phyloP scores from a whole-genome alignment of 2,113 vertebrate species.

The Cottus gobio region DNA sequence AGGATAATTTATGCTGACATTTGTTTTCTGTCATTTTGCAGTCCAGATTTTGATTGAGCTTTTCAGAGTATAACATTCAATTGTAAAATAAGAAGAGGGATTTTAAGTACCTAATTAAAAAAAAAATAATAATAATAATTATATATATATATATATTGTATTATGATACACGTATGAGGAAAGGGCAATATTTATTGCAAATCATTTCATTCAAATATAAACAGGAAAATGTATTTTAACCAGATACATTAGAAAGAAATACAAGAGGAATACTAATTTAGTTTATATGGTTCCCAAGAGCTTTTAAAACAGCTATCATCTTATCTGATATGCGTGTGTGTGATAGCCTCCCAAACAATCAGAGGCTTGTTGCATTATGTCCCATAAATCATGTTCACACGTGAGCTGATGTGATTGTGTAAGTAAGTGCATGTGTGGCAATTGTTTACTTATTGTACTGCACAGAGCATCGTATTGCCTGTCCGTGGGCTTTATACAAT shows the following conservation, averaged over 20 bases:
- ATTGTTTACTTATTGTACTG: slow-evolving; percentile 48
- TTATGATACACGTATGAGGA: not conserved
- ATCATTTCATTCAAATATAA: not conserved
- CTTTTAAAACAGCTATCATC: slow-evolving; percentile 8
- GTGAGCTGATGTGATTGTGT: slow-evolving; percentile 49
- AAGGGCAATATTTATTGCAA: not conserved
- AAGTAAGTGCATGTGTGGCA: slow-evolving; percentile 47
- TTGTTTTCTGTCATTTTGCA: not conserved
- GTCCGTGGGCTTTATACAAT: slow-evolving; percentile 24
- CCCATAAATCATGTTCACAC: slow-evolving; percentile 46
- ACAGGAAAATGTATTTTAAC: not conserved
- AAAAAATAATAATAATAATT: not conserved
- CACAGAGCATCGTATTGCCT: slow-evolving; percentile 31
- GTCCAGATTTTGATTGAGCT: not conserved
- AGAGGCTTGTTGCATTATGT: slow-evolving; percentile 37
- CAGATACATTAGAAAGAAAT: not conserved
- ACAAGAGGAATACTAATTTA: not conserved
- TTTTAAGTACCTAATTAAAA: not conserved
- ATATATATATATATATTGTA: not conserved
- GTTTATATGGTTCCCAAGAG: slow-evolving; percentile 29
- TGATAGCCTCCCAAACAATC: slow-evolving; percentile 41
- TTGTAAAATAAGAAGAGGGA: not conserved
- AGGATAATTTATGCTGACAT: not conserved
- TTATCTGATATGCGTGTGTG: slow-evolving; percentile 41
- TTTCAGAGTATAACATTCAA: not conserved